Evolutionary conservation across 1,140 invertebrate genomes (phyloP), one percentile per base, ranked within the genome.

Genomic region (Reticulitermes speratus): DNA sequence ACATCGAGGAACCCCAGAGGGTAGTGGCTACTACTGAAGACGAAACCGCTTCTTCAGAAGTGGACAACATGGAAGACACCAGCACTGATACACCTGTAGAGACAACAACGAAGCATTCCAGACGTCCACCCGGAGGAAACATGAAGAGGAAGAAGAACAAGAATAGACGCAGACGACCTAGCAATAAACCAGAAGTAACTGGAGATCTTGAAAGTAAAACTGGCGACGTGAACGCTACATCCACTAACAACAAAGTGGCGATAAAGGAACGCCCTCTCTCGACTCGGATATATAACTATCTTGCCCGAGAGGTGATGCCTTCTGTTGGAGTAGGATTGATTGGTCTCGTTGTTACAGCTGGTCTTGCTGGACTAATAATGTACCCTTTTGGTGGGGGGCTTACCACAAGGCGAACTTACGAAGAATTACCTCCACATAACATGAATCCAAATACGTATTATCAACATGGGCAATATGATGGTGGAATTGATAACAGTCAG

Each of bases 301-400:
- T 96, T 38, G 95, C 95, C 16, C 91, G 95, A 88, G 95, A 96
- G 92, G 94, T 96, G 0, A 96, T 96, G 94, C 95, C 95, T 0
- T 95, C 94, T 86, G 94, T 96, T 30, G 95, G 95, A 32, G 94
- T 96, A 2, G 95, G 95, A 88, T 90, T 96, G 32, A 93, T 96
- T 30, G 95, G 95, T 14, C 89, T 96, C 65, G 94, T 95, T 75
- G 92, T 96, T 23, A 92, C 94, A 59, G 94, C 94, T 23, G 95
- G 95, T 25, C 89, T 96, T 52, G 95, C 95, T 45, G 95, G 95
- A 48, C 95, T 96, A 87, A 95, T 96, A 89, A 90, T 96, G 23
- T 96, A 95, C 91, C 95, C 95, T 16, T 96, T 96, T 88, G 92
- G 94, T 21, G 93, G 93, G 6, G 93, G 93, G 2, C 93, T 88